Conservation (phyloP, 1,140 invertebrate species). For the Archegozetes longisetosus region DNA sequence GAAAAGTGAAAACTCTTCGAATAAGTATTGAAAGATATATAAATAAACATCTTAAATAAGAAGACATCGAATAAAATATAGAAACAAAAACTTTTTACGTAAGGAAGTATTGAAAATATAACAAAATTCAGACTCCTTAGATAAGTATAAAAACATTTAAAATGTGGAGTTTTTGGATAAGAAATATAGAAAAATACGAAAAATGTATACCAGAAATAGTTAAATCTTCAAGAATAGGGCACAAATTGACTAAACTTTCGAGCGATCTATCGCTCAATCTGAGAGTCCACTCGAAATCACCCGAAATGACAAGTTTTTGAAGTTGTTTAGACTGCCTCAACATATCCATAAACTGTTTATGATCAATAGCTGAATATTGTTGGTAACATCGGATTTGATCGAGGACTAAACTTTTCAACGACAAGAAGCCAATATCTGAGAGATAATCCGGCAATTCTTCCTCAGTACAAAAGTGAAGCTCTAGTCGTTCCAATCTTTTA, state of each 20-base stretch:
- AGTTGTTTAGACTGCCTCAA: background rate
- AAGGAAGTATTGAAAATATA: too few species aligned
- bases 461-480: conserved; percentile 7
- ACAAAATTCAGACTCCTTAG: too few species aligned
- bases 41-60: too few species aligned
- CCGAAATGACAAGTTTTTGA: conserved; percentile 4
- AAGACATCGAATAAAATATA: too few species aligned
- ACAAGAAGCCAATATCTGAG: conserved; percentile 5
- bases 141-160: background rate
- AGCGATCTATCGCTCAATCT: conserved; percentile 4
- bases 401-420: conserved; percentile 3
- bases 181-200: background rate
- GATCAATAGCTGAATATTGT: background rate
- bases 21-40: too few species aligned
- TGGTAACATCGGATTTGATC: conserved; percentile 13
- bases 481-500: background rate
- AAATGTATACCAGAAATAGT: conserved; percentile 3
- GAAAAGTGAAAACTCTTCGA: too few species aligned
- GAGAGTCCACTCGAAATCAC: conserved; percentile 11
- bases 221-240: conserved; percentile 1
- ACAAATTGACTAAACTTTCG: background rate
- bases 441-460: conserved; percentile 5
- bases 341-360: conserved; percentile 4
- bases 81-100: too few species aligned
- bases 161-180: background rate